Evolutionary conservation across 2,888 invertebrate species (phyloP).

Genomic region (Adela reaumurella): DNA sequence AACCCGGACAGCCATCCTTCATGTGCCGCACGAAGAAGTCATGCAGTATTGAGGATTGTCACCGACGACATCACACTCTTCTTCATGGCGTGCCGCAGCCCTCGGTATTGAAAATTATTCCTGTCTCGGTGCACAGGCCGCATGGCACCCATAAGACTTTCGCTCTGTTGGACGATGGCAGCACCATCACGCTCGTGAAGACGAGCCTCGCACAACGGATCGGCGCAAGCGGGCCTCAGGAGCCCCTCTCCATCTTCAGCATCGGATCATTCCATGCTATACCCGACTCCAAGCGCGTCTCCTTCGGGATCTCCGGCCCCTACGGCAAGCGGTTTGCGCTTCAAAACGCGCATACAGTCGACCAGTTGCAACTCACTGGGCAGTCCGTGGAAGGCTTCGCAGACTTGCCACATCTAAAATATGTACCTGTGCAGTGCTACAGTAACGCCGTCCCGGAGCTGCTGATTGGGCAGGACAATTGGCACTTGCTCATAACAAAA

Average conservation of each 20-base stretch:
- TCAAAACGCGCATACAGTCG: neutral
- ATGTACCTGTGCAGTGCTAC: neutral
- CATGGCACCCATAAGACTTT: too few species aligned
- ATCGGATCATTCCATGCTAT: too few species aligned
- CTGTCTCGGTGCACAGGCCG: too few species aligned
- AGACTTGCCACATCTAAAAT: conserved; percentile 3
- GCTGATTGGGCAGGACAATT: conserved; percentile 9
- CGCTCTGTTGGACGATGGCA: neutral
- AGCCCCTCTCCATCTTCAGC: neutral
- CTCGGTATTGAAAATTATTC: neutral
- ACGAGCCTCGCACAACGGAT: too few species aligned
- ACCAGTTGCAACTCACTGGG: neutral
- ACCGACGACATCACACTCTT: too few species aligned
- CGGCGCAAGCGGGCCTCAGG: neutral
- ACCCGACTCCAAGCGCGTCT: too few species aligned
- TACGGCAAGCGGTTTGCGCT: neutral
- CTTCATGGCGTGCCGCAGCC: too few species aligned
- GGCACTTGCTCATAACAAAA: conserved; percentile 6
- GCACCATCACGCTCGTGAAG: too few species aligned
- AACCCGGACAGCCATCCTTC: conserved; percentile 3
- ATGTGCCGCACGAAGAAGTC: neutral
- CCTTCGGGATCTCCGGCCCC: too few species aligned
- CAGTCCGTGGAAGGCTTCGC: conserved; percentile 1
- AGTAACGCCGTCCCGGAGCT: conserved; percentile 7
- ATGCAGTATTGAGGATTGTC: conserved; percentile 4